Percentiles rank a stretch among this genome's conserved stretches.
phyloP scores from a whole-genome alignment of 2,888 invertebrate species.

The Melinaea marsaeus region DNA sequence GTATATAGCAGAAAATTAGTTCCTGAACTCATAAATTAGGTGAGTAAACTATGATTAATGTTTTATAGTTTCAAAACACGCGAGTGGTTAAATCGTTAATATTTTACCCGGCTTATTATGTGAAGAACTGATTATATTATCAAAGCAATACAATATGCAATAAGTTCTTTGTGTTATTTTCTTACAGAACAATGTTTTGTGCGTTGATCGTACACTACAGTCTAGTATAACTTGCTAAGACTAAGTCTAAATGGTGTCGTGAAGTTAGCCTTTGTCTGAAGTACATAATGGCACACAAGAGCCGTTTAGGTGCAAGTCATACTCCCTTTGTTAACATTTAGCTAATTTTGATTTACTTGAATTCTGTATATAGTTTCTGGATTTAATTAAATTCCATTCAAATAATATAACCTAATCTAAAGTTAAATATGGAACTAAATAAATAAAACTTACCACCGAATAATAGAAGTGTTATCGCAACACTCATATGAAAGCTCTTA shows the following conservation, averaged over 20 bases:
- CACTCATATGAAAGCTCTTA: conserved; percentile 75
- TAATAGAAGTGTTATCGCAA: conserved; percentile 66
- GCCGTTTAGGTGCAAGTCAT: conserved; percentile 23
- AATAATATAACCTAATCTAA: too few relatives aligned
- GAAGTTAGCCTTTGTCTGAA: conserved; percentile 67
- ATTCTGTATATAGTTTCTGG: too few relatives aligned
- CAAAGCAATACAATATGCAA: too few relatives aligned
- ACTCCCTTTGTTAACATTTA: conserved; percentile 15
- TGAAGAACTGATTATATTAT: too few relatives aligned
- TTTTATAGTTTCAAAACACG: conserved; percentile 26
- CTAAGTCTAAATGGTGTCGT: conserved; percentile 30
- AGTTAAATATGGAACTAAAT: too few relatives aligned
- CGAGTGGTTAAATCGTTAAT: conserved; percentile 20
- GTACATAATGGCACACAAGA: conserved; percentile 55
- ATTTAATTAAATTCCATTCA: too few relatives aligned
- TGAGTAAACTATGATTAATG: conserved; percentile 23
- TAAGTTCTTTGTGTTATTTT: conserved; percentile 2
- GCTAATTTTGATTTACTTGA: conserved; percentile 12
- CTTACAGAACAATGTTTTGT: conserved; percentile 15
- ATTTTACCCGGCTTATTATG: too few relatives aligned
- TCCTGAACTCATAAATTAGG: conserved; percentile 18
- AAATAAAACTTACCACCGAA: conserved; percentile 67
- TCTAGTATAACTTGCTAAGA: conserved; percentile 19
- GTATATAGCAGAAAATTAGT: neutral
- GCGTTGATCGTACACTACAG: conserved; percentile 24